These are phyloP conservation scores for Mellivora capensis DNA, from an alignment of 2,113 vertebrate genomes.

Conservation along the genomic window DNA sequence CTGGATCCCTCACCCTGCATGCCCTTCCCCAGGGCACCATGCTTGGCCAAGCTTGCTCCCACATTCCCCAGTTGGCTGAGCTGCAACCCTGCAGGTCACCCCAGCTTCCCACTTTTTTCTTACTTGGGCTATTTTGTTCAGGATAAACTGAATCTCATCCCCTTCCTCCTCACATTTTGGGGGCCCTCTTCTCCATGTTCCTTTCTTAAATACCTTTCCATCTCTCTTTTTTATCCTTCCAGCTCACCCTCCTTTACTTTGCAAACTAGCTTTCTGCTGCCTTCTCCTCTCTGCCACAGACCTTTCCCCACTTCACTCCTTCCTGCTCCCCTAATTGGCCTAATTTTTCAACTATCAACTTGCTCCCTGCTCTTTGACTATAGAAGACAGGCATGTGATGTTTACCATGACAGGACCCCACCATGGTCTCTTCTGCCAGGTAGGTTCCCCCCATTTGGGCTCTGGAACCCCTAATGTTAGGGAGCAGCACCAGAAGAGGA, in stretches of 20 bases:
- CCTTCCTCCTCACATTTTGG: background rate
- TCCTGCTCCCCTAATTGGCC: background rate
- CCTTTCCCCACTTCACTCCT: too few relatives aligned
- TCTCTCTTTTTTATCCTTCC: background rate
- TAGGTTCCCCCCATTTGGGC: background rate
- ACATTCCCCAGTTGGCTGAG: background rate
- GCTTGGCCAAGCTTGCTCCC: background rate
- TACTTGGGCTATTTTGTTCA: background rate
- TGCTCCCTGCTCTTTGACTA: background rate
- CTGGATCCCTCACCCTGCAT: fast-evolving
- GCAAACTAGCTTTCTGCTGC: background rate
- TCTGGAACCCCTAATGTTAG: background rate
- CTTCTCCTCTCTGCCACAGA: too few relatives aligned
- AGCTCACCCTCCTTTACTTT: background rate
- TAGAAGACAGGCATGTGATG: background rate
- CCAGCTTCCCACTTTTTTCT: background rate
- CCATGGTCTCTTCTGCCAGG: fast-evolving
- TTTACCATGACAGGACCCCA: background rate
- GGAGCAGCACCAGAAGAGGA: background rate
- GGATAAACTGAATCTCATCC: background rate
- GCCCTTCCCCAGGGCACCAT: background rate
- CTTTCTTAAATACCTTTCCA: background rate
- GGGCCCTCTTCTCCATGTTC: background rate
- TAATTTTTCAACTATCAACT: background rate
- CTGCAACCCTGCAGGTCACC: fast-evolving